These are phyloP conservation scores for Fulmarus glacialis DNA, from an alignment of 2,113 vertebrate species.

Conservation along the genomic window DNA sequence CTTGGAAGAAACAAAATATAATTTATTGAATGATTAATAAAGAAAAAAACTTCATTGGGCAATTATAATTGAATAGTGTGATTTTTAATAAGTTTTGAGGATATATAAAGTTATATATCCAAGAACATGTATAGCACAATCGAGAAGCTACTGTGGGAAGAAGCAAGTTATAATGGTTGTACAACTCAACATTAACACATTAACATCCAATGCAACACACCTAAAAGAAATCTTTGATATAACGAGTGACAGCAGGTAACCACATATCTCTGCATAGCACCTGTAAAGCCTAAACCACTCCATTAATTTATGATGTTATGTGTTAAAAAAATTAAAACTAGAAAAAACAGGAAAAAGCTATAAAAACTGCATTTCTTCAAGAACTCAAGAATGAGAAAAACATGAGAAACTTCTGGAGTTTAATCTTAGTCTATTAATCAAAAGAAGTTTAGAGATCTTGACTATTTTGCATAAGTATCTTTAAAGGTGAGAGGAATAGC, in stretches of 20 bases:
- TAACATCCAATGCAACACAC: background rate
- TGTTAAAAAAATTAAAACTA: background rate
- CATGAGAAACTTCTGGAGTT: rapidly evolving
- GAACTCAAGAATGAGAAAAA: background rate
- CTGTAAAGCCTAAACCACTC: background rate
- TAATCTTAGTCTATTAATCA: background rate
- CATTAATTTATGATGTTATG: background rate
- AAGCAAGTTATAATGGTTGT: background rate
- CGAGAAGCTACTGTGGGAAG: background rate
- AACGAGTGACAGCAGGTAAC: background rate
- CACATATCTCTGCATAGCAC: background rate
- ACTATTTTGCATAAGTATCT: background rate
- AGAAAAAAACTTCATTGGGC: background rate
- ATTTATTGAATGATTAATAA: background rate
- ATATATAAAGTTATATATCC: background rate
- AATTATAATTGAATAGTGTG: background rate
- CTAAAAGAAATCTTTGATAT: background rate
- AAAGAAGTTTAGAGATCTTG: background rate
- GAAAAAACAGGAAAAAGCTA: background rate
- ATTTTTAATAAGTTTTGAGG: background rate
- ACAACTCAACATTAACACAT: background rate
- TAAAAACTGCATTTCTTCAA: background rate
- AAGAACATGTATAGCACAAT: background rate
- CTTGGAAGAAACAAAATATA: background rate
- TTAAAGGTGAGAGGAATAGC: background rate